A percentile compares a stretch with the other conserved stretches of the same genome.
Evolutionary conservation across 2,113 vertebrate species (phyloP).

Genomic region (Vanacampus margaritifer): DNA sequence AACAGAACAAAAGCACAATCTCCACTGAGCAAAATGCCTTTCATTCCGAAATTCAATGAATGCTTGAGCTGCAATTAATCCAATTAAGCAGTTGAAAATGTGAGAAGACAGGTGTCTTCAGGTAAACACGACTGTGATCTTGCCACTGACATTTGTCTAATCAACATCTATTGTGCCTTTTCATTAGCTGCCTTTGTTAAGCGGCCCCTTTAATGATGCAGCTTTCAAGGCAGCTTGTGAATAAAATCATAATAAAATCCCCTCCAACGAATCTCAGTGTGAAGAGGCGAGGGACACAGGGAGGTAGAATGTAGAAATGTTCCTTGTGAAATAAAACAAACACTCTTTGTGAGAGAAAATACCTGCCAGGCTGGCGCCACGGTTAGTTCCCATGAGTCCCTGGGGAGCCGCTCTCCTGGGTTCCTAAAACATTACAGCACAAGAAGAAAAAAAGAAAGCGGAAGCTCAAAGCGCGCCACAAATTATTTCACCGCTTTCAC

Average conservation of each 20-base stretch:
- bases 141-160: constrained; percentile 58
- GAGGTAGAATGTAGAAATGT: constrained; percentile 29
- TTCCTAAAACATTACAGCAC: constrained; percentile 40
- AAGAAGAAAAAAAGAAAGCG: constrained; percentile 34
- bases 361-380: constrained; percentile 53
- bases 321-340: constrained; percentile 52
- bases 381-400: constrained; percentile 33
- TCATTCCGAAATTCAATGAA: neutral
- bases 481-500: constrained; percentile 32
- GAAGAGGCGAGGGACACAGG: constrained; percentile 19
- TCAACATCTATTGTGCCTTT: constrained; percentile 85
- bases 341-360: constrained; percentile 55
- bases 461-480: constrained; percentile 52
- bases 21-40: neutral
- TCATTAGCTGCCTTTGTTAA: constrained; percentile 94
- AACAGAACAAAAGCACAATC: neutral
- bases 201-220: constrained; percentile 88
- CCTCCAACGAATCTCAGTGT: constrained; percentile 33
- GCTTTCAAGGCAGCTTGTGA: constrained; percentile 84
- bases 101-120: constrained; percentile 56
- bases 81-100: constrained; percentile 19
- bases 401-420: constrained; percentile 45
- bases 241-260: constrained; percentile 79
- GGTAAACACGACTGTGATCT: constrained; percentile 43
- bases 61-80: constrained; percentile 29